Base-by-base conservation (phyloP, 1,140 invertebrate species). In the Diachasma alloeum region DNA sequence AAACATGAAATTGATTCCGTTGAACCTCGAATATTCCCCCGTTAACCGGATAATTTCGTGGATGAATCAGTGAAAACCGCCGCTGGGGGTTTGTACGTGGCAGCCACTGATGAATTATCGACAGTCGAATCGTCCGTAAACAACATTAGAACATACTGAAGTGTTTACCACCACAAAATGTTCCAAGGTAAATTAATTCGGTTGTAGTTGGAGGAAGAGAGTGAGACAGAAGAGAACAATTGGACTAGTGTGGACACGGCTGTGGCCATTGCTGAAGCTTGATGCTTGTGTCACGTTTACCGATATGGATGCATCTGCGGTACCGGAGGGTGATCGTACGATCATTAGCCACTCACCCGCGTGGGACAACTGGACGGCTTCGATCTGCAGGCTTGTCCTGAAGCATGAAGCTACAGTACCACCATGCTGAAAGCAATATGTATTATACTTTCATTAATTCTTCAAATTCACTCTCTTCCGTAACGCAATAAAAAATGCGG, bases 301-400 rank as follows among this genome's bases (percentile, higher is more conserved):
- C 75, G 87, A 85, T 79, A 92, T 89, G 68, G 86, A 87, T 76
- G 91, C 91, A 78, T 92, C 91, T 75, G 91, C 90, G 75, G 92
- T 87, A 48, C 92, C 92, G 80, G 90, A 88, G 67, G 88, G 80
- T 73, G 92, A 92, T 44, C 90, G 88, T 13, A 92, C 91, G 75
- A 92, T 80, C 76, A 93, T 86, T 78, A 91, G 80, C 85, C 92
- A 91, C 84, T 92, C 92, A n/a, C 92, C 92, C 4, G 86, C 87
- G 83, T 92, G 91, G n/a, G 90, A 90, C 78, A 86, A 86, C 78
- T 89, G 87, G 36, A 92, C 90, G 48, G 86, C 85, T 74, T 89
- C 85, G 78, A 92, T 91, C 48, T 87, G 90, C 78, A 92, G 83
- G 22, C 87, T 86, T 48, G 90, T 90, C 78, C 88, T 85, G 82